Base-by-base conservation (phyloP, 2,888 invertebrate genomes). In the Andricus curvator region DNA sequence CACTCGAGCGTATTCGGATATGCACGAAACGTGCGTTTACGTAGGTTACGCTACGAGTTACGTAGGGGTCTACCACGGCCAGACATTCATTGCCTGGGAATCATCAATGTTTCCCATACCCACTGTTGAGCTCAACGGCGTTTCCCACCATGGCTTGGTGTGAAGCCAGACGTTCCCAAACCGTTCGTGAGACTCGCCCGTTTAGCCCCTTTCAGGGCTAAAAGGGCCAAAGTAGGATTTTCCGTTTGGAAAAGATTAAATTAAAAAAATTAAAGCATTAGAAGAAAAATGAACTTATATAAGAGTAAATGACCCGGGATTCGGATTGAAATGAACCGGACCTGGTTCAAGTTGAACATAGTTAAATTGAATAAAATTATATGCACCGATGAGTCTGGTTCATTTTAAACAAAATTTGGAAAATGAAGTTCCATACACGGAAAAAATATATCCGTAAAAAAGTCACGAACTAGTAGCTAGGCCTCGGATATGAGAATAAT, bases 71-170 rank as follows among this genome's bases (percentile, higher is more conserved):
- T 37, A 67, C n/a, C 22, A 48, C 8, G 25, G 78, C 29, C 78
- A 60, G 41, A 77, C 82, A 48, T 60, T 74, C 82, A 65, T 78
- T 78, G 78, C 74, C 78, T 82, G 82, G 80, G 82, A 82, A 82
- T 76, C 70, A 74, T 74, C 80, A 78, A 62, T 33, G 80, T 80
- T 82, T 80, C 80, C 82, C 82, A 82, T 65, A 82, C 82, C 81
- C 81, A 81, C 22, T 25, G 60, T 29, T 8, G 51, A 33, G 60
- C 78, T 77, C 51, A 70, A 70, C 70, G 51, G 51, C 44, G 74
- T 80, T 78, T 82, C 82, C 78, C 78, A 82, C 80, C 78, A 64
- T 67, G 60, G 48, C 51, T 8, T 20, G 37, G 67, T 64, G 74
- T 78, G 78, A 80, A 78, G 22, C 33, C 25, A 68, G 44, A 51